Evolutionary conservation across 1,140 invertebrate species (phyloP).

Genomic region (Dendroctonus ponderosae): DNA sequence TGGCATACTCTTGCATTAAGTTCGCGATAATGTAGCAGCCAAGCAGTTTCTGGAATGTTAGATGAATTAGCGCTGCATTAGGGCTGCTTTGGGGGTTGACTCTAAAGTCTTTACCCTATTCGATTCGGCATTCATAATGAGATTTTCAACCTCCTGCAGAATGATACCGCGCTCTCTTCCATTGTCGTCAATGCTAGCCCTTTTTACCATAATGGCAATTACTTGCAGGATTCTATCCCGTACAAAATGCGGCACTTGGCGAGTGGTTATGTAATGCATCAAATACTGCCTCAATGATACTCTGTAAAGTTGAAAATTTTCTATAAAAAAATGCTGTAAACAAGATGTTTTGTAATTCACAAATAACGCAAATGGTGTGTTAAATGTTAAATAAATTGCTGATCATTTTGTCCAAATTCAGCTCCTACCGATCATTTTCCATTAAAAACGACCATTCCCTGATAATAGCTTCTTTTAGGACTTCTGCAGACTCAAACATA

Average conservation of each 20-base stretch:
- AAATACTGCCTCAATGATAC: constrained; percentile 73
- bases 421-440: constrained; percentile 54
- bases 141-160: constrained; percentile 69
- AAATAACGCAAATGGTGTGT: background rate
- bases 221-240: constrained; percentile 71
- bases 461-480: constrained; percentile 80
- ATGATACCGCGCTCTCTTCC: constrained; percentile 67
- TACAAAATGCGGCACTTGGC: constrained; percentile 61
- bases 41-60: constrained; percentile 60
- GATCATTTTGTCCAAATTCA: background rate
- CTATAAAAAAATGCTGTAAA: too few relatives aligned
- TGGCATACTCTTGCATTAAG: constrained; percentile 84
- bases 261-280: constrained; percentile 71
- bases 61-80: too few relatives aligned
- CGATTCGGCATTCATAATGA: constrained; percentile 66
- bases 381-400: background rate
- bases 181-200: constrained; percentile 70
- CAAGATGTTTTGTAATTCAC: too few relatives aligned
- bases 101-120: constrained; percentile 49
- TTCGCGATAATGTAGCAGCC: constrained; percentile 79
- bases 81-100: too few relatives aligned
- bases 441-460: constrained; percentile 75
- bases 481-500: constrained; percentile 79
- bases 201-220: constrained; percentile 84
- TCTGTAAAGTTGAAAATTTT: too few relatives aligned